Evolutionary conservation across 2,113 vertebrate genomes (phyloP).

Genomic region (Myotis brandtii): DNA sequence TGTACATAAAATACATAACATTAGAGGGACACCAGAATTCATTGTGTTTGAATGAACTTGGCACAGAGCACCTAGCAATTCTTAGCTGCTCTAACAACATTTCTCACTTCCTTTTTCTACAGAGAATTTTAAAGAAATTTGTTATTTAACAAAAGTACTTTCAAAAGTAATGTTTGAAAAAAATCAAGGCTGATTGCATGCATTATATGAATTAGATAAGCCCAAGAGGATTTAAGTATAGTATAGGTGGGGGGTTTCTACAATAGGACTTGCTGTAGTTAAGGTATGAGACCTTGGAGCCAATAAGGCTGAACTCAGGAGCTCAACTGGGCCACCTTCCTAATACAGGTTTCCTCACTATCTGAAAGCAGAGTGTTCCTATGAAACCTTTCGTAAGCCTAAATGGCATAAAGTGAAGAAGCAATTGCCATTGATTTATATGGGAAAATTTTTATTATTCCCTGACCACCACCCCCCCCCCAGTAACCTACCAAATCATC

Average conservation of each 20-base stretch:
- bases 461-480: neutral
- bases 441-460: neutral
- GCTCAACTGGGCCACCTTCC: neutral
- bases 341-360: neutral
- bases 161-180: neutral
- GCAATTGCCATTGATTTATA: neutral
- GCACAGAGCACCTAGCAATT: neutral
- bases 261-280: neutral
- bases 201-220: neutral
- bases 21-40: conserved; percentile 1
- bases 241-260: neutral
- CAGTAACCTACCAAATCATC: neutral
- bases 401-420: neutral
- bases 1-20: neutral
- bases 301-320: neutral
- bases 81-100: neutral
- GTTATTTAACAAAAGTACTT: neutral
- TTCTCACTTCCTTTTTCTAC: neutral
- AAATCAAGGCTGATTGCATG: neutral
- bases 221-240: neutral
- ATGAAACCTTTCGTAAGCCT: neutral
- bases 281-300: neutral
- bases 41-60: neutral
- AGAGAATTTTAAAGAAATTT: conserved; percentile 42
- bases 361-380: neutral